Evolutionary conservation across 1,140 invertebrate species (phyloP), one percentile per base, ranked within the genome.

Genomic region (Riptortus pedestris): DNA sequence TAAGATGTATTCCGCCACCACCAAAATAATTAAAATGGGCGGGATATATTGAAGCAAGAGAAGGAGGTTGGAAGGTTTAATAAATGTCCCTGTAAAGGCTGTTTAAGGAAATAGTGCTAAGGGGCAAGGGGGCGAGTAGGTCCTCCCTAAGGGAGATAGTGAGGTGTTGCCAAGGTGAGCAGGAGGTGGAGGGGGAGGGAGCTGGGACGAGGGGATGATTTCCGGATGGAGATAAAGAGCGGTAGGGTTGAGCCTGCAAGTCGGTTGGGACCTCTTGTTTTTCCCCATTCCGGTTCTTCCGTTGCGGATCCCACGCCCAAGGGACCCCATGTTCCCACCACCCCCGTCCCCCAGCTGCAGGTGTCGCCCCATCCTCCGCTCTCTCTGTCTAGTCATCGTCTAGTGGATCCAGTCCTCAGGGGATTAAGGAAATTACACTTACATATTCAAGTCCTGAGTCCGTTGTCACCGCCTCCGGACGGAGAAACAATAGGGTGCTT

Each of bases 271-370:
- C n/a, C n/a, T n/a, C n/a, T n/a, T n/a, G n/a, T n/a, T n/a, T n/a
- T n/a, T n/a, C n/a, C n/a, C n/a, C n/a, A n/a, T 22, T 55, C 51
- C 51, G 51, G 51, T 55, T 55, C 51, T 55, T 55, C 51, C 51
- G 51, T 55, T 55, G 51, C 20, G 14, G 18, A 24, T 55, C 51
- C 51, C 51, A 55, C 51, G 51, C 20, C 24, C 18, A 16, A 24
- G 20, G 20, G 14, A 24, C 51, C 20, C 3, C 2, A 9, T 4
- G 45, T 48, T 16, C 51, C 7, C 7, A 26, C 51, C 51, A 26
- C 51, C 51, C 51, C n/a, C 22, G 45, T 5, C 7, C 33, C 33
- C 33, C 33, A 16, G 24, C 18, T 20, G 24, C 51, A 55, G 51
- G 51, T 55, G 51, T 16, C 18, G 20, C 22, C 16, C 45, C 45